Base-by-base conservation (phyloP, 2,797 vertebrate species). In the Myotis planiceps region DNA sequence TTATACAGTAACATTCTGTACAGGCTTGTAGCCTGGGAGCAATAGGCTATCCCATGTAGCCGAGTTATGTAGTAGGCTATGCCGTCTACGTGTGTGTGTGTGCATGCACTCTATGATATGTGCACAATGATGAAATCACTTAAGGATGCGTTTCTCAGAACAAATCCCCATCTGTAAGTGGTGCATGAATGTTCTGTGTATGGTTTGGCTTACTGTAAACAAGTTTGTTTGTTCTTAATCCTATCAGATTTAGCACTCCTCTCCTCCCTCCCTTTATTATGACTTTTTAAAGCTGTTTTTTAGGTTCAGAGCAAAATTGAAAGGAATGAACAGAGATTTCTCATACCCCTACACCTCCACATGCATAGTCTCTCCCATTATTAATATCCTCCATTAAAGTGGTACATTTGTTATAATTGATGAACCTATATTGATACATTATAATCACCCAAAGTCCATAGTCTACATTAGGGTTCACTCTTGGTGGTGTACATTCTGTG, bases 171-270 rank as follows among this genome's bases (percentile, higher is more conserved):
- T 82, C 4, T 4, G 63, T 25, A 47, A 65, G 42, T 65, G 79
- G 29, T 63, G 7, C 29, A 25, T 16, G 58, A 15, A 47, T 82
- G 19, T 15, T 25, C 9, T 82, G 6, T 88, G 47, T n/a, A 7
- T 71, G 84, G 63, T 51, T 90, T 37, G 7, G 34, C 49, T 80
- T 83, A n/a, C 6, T 80, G 13, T 89, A 88, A 96, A 66, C 29
- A 45, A 83, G 60, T 75, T 78, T 55, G 9, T 66, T 78, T 55
- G 12, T 66, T 78, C 78, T 95, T 88, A 82, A 85, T 92, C 45
- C 53, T 88, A 1, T 83, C 69, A 85, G 10, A 75, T 9, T 75
- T 87, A 88, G 37, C 10, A 47, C n/a, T 79, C 34, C 19, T 69
- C 27, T 4, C 6, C 27, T 51, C 25, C n/a, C 9, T 12, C 58